Percentiles rank a stretch among this genome's conserved stretches.
Evolutionary conservation across 2,797 vertebrate genomes (phyloP).

Genomic region (Pelochelys cantorii): DNA sequence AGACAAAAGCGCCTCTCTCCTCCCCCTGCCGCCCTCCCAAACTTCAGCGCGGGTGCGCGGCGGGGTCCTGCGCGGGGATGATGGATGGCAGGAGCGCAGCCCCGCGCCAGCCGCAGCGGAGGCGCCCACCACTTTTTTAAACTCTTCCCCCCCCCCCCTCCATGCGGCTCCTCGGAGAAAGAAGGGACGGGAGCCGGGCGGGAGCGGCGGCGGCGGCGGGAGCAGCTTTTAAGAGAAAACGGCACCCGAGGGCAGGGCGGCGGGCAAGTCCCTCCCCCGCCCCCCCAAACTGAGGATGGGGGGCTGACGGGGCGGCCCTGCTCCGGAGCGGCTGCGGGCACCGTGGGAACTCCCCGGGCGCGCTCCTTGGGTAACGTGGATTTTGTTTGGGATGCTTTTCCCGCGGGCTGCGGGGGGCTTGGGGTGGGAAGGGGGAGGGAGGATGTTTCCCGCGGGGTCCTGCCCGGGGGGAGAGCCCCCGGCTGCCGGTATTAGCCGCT

Average conservation of each 20-base stretch:
- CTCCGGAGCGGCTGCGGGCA: slow-evolving; percentile 73
- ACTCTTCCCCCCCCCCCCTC: slow-evolving; percentile 26
- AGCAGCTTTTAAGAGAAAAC: not conserved
- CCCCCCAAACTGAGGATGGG: slow-evolving; percentile 79
- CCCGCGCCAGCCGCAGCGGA: slow-evolving; percentile 61
- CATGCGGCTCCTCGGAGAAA: slow-evolving; percentile 67
- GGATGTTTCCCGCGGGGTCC: not conserved
- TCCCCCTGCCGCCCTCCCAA: slow-evolving; percentile 50
- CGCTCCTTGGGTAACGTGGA: slow-evolving; percentile 82
- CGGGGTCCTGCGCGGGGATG: slow-evolving; percentile 10
- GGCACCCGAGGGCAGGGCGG: slow-evolving; percentile 65
- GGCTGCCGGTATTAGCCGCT: not conserved
- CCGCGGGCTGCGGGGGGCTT: not conserved
- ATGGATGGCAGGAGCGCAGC: slow-evolving; percentile 83
- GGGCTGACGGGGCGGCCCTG: slow-evolving; percentile 63
- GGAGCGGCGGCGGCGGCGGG: not conserved
- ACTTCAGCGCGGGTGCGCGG: slow-evolving; percentile 4
- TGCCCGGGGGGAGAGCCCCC: not conserved
- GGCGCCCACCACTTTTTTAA: slow-evolving; percentile 74
- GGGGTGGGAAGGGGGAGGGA: not conserved
- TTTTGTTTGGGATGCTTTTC: not conserved
- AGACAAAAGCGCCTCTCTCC: not conserved
- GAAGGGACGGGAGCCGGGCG: not conserved
- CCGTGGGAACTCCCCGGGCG: slow-evolving; percentile 76
- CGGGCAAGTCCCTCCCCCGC: slow-evolving; percentile 58